phyloP scores from a whole-genome alignment of 2,797 vertebrate genomes.

The Syncerus caffer region DNA sequence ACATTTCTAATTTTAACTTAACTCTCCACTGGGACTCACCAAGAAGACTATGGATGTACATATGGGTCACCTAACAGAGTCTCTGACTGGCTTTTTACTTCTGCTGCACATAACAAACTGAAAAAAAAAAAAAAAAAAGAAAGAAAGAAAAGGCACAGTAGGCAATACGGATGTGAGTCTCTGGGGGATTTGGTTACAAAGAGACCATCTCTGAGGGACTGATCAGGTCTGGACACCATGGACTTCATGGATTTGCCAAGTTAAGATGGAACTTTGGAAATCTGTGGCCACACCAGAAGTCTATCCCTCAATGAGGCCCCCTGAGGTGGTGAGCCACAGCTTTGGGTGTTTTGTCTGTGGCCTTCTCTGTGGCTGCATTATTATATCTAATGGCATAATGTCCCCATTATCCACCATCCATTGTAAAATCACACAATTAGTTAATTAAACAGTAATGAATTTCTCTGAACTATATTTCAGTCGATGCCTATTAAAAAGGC shows the following conservation, averaged over 20 bases:
- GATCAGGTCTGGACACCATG: not conserved
- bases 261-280: not conserved
- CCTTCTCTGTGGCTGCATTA: not conserved
- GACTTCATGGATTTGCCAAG: not conserved
- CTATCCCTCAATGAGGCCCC: not conserved
- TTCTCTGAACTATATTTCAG: slow-evolving; percentile 61
- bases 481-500: slow-evolving; percentile 30
- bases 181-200: not conserved
- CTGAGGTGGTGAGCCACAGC: not conserved
- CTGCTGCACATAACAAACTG: not conserved
- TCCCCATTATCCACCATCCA: not conserved
- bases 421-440: slow-evolving; percentile 52
- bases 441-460: slow-evolving; percentile 60
- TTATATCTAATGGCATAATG: slow-evolving; percentile 30
- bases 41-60: not conserved
- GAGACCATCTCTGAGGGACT: not conserved
- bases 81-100: not conserved
- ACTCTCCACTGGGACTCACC: not conserved
- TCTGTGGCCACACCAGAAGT: not conserved
- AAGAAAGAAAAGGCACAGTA: too few species aligned
- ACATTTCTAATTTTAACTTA: not conserved
- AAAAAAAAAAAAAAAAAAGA: not conserved
- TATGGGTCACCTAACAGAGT: not conserved
- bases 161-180: not conserved
- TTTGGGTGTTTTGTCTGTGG: not conserved